phyloP scores from a whole-genome alignment of 2,113 vertebrate species.

The Malurus cyaneus region DNA sequence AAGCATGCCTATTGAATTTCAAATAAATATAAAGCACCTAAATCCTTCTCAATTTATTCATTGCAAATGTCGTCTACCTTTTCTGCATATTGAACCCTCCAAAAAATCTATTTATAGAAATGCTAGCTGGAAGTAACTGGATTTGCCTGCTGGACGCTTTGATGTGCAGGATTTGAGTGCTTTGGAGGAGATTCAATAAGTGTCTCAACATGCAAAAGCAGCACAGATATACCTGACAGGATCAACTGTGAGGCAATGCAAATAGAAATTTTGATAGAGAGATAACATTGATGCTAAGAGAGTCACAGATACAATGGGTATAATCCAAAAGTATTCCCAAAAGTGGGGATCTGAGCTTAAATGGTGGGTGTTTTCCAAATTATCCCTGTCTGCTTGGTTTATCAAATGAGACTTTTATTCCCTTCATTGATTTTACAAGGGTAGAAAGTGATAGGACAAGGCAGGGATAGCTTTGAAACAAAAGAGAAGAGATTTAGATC shows the following conservation, averaged over 20 bases:
- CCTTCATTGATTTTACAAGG: neutral
- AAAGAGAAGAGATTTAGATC: neutral
- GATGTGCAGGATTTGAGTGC: neutral
- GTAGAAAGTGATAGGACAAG: neutral
- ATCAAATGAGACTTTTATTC: neutral
- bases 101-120: neutral
- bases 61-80: neutral
- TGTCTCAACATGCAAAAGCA: neutral
- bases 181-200: neutral
- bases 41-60: conserved; percentile 25
- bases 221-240: neutral
- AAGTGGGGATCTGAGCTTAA: neutral
- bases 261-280: neutral
- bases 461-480: neutral
- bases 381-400: neutral
- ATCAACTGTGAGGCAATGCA: neutral
- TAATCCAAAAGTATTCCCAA: neutral
- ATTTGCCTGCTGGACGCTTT: conserved; percentile 10
- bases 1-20: neutral
- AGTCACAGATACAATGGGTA: neutral
- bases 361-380: neutral
- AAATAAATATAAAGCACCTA: neutral
- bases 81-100: neutral
- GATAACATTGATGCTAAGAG: neutral
- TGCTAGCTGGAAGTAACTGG: neutral